Evolutionary conservation across 2,888 invertebrate species (phyloP), one percentile per base, ranked within the genome.

Genomic region (Agrochola lota): DNA sequence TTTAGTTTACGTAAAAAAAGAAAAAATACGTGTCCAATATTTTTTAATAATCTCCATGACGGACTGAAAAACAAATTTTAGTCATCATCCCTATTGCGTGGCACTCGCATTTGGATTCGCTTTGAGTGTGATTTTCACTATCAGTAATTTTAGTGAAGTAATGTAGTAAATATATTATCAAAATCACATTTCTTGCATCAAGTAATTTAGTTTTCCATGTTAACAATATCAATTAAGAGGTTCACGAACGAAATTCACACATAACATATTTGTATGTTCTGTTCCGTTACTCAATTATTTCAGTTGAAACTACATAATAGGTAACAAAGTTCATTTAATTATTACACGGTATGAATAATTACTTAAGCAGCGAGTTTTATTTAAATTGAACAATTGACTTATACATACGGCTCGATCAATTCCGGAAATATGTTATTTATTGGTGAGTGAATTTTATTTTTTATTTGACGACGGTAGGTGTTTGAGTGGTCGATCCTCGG

Each of bases 401-500:
- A 60, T 59, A 43, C 35, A 62, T 43, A 72, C 74, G 55, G 57
- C 49, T 52, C 30, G 30, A 30, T 66, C 20, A 49, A 23, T 63
- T 78, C 63, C 30, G 49, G 63, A 59, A 78, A 43, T 71, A 84
- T 84, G 84, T 30, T 85, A 67, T 17, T 75, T 62, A 64, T 52
- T 75, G 82, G 84, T 84, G n/a, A 84, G 84, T 78, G 12, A 35
- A 67, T 60, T 66, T 55, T 52, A 40, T 68, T 70, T 68, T 64
- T 55, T 55, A 35, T 9, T 23, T 57, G 1, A 15, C n/a, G 20
- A 46, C 0, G 6, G 15, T 2, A 35, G 17, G 43, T 68, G 23
- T 59, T 52, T 17, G 1, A 6, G 35, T 17, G 17, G 20, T 57
- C 17, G 26, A 35, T 20, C 9, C 35, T 23, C 23, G 9, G 8